These are phyloP conservation scores for Ophioderma brevispina DNA, from an alignment of 35 echinoderm and acorn worm genomes.

Conservation along the genomic window DNA sequence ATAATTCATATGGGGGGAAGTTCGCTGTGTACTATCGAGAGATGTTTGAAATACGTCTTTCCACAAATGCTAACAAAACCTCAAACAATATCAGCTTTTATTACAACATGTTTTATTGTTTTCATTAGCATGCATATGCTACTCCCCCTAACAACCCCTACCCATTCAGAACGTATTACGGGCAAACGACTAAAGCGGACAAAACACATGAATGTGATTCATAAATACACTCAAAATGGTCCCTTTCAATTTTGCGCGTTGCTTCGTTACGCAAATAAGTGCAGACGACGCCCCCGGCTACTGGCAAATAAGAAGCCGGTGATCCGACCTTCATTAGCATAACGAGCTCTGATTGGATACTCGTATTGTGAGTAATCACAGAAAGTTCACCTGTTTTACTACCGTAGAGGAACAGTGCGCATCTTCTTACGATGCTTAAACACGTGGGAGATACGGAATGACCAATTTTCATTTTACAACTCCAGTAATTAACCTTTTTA, in stretches of 20 bases:
- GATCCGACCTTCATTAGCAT: not conserved
- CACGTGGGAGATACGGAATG: not conserved
- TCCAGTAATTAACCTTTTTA: not conserved
- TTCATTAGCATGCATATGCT: slow-evolving; percentile 2
- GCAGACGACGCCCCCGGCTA: not conserved
- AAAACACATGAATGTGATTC: not conserved
- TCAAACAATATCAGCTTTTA: not conserved
- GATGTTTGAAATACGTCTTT: not conserved
- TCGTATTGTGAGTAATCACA: not conserved
- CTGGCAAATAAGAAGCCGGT: not conserved
- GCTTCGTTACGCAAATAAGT: not conserved
- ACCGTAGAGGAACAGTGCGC: not conserved
- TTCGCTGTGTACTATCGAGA: not conserved
- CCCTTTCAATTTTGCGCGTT: not conserved
- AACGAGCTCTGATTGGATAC: not conserved
- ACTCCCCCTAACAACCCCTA: not conserved
- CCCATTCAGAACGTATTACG: not conserved
- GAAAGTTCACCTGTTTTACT: slow-evolving; percentile 13
- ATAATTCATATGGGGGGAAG: not conserved
- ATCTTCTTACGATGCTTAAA: slow-evolving; percentile 4
- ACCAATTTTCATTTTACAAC: not conserved
- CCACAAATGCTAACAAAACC: not conserved
- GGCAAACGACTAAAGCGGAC: not conserved
- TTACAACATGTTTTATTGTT: not conserved
- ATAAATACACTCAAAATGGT: not conserved